Percentiles rank a stretch among this genome's conserved stretches.
Evolutionary conservation across 2,797 vertebrate genomes (phyloP).

Genomic region (Chromis chromis): DNA sequence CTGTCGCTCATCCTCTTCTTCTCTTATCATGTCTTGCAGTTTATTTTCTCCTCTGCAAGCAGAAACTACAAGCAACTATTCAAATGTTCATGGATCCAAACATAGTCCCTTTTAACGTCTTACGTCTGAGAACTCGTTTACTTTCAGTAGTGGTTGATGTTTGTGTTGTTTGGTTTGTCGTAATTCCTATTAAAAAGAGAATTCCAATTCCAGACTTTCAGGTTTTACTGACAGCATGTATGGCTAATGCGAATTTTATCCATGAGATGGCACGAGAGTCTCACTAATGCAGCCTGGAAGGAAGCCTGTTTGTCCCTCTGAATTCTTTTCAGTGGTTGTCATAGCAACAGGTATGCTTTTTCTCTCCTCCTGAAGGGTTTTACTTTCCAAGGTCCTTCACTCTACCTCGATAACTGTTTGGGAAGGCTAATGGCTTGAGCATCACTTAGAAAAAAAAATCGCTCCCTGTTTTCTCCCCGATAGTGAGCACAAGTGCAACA

Average conservation of each 20-base stretch:
- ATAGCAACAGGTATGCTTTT: slow-evolving; percentile 63
- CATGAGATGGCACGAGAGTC: slow-evolving; percentile 67
- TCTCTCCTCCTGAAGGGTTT: slow-evolving; percentile 18
- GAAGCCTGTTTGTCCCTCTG: neutral
- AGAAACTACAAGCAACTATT: neutral
- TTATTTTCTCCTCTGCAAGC: neutral
- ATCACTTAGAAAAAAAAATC: slow-evolving; percentile 35
- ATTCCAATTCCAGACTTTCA: neutral
- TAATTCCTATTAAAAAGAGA: neutral
- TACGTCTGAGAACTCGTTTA: neutral
- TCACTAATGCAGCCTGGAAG: slow-evolving; percentile 34
- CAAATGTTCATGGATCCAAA: neutral
- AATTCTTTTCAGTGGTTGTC: slow-evolving; percentile 45
- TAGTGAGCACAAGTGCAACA: slow-evolving; percentile 9
- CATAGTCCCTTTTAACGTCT: neutral
- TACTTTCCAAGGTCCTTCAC: slow-evolving; percentile 38
- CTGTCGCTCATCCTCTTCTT: neutral
- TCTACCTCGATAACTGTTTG: slow-evolving; percentile 29
- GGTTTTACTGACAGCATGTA: neutral
- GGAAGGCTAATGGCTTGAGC: slow-evolving; percentile 25
- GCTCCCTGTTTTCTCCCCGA: neutral
- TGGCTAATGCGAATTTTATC: slow-evolving; percentile 16
- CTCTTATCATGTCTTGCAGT: accelerated
- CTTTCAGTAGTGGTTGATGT: neutral
- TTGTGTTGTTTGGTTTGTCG: neutral